Conservation (phyloP, 53 echinoderm and acorn worm species). For the Apostichopus leukothele region DNA sequence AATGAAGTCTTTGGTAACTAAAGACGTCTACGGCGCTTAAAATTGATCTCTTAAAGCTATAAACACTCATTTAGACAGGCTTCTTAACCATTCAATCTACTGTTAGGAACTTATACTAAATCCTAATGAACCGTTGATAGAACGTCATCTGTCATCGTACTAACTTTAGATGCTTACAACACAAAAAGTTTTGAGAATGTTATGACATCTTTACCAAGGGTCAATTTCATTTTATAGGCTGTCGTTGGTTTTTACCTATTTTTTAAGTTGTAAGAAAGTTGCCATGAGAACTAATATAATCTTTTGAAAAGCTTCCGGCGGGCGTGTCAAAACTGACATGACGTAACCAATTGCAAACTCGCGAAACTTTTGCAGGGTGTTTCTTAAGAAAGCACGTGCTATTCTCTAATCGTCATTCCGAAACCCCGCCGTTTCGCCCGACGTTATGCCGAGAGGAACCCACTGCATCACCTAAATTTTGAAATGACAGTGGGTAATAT, state of each 20-base stretch:
- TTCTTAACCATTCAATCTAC: not conserved
- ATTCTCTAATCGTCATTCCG: not conserved
- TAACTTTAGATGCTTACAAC: no score
- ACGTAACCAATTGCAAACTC: constrained; percentile 23
- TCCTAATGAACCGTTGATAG: not conserved
- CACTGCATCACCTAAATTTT: constrained; percentile 29
- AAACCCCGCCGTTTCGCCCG: constrained; percentile 21
- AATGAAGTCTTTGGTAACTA: not conserved
- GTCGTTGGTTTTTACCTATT: no score
- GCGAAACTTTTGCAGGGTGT: not conserved
- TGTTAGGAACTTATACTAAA: not conserved
- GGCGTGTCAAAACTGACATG: constrained; percentile 29
- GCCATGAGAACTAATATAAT: not conserved
- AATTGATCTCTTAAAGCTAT: constrained; percentile 5
- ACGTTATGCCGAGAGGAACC: not conserved
- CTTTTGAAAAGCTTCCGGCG: not conserved
- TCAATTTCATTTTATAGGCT: no score
- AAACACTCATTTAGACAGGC: not conserved
- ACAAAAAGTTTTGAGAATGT: not conserved
- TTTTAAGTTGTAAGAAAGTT: no score
- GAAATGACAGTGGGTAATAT: constrained; percentile 21
- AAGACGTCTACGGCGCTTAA: not conserved
- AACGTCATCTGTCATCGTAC: not conserved
- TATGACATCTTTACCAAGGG: no score
- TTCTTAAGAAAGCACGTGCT: constrained; percentile 18